phyloP scores from a whole-genome alignment of 2,888 invertebrate species.

The Catonia carolina region DNA sequence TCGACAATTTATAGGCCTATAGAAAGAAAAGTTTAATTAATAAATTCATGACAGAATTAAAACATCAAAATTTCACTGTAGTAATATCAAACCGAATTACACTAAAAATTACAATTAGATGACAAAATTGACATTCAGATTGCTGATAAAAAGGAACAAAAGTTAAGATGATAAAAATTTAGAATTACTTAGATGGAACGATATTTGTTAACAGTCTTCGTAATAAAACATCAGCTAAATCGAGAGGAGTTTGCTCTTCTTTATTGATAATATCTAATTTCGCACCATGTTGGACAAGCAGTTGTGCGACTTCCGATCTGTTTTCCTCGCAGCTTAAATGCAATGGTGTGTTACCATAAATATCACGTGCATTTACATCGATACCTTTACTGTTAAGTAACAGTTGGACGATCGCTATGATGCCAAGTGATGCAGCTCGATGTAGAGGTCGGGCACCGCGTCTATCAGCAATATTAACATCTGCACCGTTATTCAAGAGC shows the following conservation, averaged over 20 bases:
- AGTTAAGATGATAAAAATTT: too few species aligned
- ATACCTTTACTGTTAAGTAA: conserved; percentile 52
- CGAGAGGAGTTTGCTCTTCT: conserved; percentile 59
- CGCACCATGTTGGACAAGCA: conserved; percentile 61
- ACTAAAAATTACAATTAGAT: too few species aligned
- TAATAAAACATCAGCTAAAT: conserved; percentile 41
- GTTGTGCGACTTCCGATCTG: conserved; percentile 56
- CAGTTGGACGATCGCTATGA: conserved; percentile 57
- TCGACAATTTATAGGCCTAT: too few species aligned
- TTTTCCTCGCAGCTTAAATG: conserved; percentile 80
- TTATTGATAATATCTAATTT: conserved; percentile 54
- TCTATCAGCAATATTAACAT: conserved; percentile 61
- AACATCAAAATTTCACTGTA: too few species aligned
- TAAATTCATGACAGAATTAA: too few species aligned
- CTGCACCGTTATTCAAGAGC: conserved; percentile 59
- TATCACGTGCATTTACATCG: conserved; percentile 52
- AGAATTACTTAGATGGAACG: too few species aligned
- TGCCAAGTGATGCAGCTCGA: conserved; percentile 71
- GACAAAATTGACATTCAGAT: too few species aligned
- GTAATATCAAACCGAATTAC: too few species aligned
- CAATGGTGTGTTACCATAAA: conserved; percentile 69
- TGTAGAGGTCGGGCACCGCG: conserved; percentile 69
- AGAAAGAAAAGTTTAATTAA: too few species aligned
- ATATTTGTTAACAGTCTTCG: too few species aligned
- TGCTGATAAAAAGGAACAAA: too few species aligned